phyloP scores from a whole-genome alignment of 1,140 invertebrate genomes.

The Drosophila auraria region DNA sequence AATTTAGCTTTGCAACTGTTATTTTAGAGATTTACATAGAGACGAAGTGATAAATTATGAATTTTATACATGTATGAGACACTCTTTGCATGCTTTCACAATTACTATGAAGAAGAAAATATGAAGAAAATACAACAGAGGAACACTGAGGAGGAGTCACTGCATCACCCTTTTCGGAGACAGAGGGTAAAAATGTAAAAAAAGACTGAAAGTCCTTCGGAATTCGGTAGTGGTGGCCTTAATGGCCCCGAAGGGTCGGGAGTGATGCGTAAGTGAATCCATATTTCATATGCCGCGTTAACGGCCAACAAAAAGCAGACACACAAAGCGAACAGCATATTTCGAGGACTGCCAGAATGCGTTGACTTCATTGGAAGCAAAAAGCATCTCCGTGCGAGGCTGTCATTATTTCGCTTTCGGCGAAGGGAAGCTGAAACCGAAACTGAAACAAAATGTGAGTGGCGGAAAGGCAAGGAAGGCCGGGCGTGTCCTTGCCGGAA shows the following conservation, averaged over 20 bases:
- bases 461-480: conserved; percentile 26
- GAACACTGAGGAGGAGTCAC: neutral
- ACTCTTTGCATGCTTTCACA: neutral
- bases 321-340: conserved; percentile 55
- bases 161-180: neutral
- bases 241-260: conserved; percentile 71
- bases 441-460: conserved; percentile 48
- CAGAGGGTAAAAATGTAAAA: conserved; percentile 16
- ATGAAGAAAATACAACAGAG: neutral
- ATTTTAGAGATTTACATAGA: neutral
- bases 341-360: conserved; percentile 27
- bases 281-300: conserved; percentile 80
- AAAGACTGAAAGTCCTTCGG: conserved; percentile 27
- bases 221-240: conserved; percentile 47
- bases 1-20: neutral
- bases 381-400: conserved; percentile 58
- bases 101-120: neutral
- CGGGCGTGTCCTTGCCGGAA: conserved; percentile 56
- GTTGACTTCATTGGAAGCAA: conserved; percentile 52
- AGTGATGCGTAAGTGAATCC: conserved; percentile 82
- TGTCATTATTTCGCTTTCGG: conserved; percentile 66
- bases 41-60: too few species aligned
- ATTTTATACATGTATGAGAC: neutral
- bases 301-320: conserved; percentile 60
- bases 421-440: conserved; percentile 16